Conservation (phyloP, 2,888 invertebrate genomes). For the Sturmia bella region DNA sequence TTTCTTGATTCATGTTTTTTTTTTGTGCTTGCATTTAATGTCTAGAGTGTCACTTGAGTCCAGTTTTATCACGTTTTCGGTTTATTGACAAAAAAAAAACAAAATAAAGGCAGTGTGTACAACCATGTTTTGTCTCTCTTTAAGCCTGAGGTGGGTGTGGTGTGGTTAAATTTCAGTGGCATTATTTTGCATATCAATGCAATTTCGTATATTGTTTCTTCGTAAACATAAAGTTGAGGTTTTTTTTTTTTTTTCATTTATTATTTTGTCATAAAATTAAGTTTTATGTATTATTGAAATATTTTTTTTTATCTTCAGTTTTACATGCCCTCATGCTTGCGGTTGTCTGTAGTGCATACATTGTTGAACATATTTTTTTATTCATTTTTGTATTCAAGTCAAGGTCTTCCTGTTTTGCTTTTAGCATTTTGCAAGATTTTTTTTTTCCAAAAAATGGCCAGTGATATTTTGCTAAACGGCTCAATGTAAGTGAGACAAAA, state of each 20-base stretch:
- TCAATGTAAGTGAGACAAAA: slow-evolving; percentile 1
- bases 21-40: slow-evolving; percentile 44
- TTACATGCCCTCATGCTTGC: slow-evolving; percentile 28
- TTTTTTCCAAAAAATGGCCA: slow-evolving; percentile 6
- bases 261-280: slow-evolving; percentile 24
- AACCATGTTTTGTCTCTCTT: slow-evolving; percentile 7
- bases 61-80: slow-evolving; percentile 68
- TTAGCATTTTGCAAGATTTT: slow-evolving; percentile 45
- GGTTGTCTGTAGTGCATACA: slow-evolving; percentile 1
- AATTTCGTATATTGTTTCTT: slow-evolving; percentile 44
- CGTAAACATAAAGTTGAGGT: slow-evolving; percentile 32
- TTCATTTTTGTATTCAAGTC: slow-evolving; percentile 60
- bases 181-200: slow-evolving; percentile 44
- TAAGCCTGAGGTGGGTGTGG: slow-evolving; percentile 59
- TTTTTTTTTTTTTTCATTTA: slow-evolving; percentile 14
- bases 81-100: slow-evolving; percentile 68
- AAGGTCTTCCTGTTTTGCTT: slow-evolving; percentile 62
- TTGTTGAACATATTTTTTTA: slow-evolving; percentile 29
- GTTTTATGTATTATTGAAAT: slow-evolving; percentile 44
- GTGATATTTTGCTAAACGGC: slow-evolving; percentile 25
- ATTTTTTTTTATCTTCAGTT: slow-evolving; percentile 37
- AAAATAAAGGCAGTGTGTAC: slow-evolving; percentile 4
- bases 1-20: slow-evolving; percentile 19
- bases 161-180: slow-evolving; percentile 44
- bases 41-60: slow-evolving; percentile 63